Conservation (phyloP, 1,140 invertebrate genomes). For the Brachionus manjavacas region DNA sequence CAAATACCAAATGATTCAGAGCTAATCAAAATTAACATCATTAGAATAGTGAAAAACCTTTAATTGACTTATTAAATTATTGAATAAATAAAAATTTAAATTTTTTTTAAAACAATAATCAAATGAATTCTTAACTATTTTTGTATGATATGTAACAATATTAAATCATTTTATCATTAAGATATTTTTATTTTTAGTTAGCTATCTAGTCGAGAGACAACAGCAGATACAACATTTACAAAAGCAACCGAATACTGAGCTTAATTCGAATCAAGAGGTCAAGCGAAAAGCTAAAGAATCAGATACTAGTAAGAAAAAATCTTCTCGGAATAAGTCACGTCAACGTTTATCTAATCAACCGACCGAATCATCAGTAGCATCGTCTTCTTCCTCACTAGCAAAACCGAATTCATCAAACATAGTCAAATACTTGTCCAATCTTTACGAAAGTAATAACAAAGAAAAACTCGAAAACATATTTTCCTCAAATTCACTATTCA, state of each 20-base stretch:
- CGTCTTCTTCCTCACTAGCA: neutral
- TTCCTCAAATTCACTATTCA: slow-evolving; percentile 14
- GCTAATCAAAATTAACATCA: no score
- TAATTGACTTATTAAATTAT: no score
- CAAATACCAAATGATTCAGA: no score
- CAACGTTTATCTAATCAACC: neutral
- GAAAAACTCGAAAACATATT: slow-evolving; percentile 16
- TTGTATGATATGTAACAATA: neutral
- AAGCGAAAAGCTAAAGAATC: neutral
- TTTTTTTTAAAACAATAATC: no score
- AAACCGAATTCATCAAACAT: neutral
- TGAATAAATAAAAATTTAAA: no score
- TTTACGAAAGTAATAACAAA: neutral
- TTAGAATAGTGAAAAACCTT: no score
- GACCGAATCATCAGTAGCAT: slow-evolving; percentile 11
- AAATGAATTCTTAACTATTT: no score
- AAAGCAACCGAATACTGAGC: neutral
- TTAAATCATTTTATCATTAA: neutral
- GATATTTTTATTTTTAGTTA: neutral
- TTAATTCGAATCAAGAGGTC: neutral
- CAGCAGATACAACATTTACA: neutral
- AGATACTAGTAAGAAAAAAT: neutral
- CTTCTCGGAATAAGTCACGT: neutral
- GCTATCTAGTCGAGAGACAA: neutral
- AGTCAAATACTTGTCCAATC: neutral